Base-by-base conservation (phyloP, 1,140 invertebrate genomes). In the Bombyx mori region DNA sequence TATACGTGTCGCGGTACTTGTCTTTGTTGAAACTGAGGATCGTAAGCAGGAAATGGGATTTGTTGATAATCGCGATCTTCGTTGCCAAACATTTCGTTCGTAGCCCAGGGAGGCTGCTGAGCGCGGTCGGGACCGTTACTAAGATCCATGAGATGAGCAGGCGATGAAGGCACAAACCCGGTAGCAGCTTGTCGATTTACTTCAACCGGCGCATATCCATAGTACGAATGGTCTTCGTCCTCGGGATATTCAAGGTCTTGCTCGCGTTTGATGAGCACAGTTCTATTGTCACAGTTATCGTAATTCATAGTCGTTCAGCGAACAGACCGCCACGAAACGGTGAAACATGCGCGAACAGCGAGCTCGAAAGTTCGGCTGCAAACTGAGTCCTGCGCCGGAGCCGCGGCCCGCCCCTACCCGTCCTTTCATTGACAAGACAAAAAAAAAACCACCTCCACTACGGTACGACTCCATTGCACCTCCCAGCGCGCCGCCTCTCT, bases 401-500 rank as follows among this genome's bases (percentile, higher is more conserved):
- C 52, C 62, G 56, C 71, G 71, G 60, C 57, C 80, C 79, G 71
- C 77, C 77, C 79, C 77, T 71, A 68, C 68, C 75, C 78, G 76
- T 77, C 73, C 75, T 77, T 84, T 83, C 80, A 83, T 85, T 86
- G 80, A 86, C 80, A 82, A 86, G 75, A 79, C 71, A 83, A 73
- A 83, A 86, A 84, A 63, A 79, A 75, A 78, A 75, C 82, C 78
- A 75, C 71, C 71, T 77, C 72, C 75, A 77, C 59, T 59, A 62
- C 71, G 57, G 53, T 58, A 52, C 52, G 61, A 60, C 50, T 61
- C 58, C 62, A 66, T 68, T 62, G 75, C 71, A 68, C 79, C 75
- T 80, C 80, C 78, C 77, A 68, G 73, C 61, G 68, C 69, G 71
- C 75, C 69, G 77, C 74, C 79, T 73, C 70, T 35, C 78, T 68